A percentile compares a stretch with the other conserved stretches of the same genome.
Conservation (phyloP, 2,888 invertebrate genomes). For the Pristionchus exspectatus region DNA sequence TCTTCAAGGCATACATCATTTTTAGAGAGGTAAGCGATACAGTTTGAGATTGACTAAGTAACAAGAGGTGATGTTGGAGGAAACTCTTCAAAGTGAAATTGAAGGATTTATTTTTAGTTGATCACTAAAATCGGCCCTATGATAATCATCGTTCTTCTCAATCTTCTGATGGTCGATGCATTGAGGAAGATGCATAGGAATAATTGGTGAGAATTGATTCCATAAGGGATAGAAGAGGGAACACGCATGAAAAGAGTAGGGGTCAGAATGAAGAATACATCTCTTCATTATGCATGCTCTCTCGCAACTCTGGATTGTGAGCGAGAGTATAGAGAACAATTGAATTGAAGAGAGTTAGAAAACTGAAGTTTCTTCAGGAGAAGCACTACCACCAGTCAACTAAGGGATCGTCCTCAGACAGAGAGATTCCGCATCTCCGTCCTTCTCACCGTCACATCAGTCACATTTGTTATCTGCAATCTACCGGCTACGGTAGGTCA, state of each 20-base stretch:
- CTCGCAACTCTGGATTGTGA: background rate
- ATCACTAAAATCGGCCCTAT: conserved; percentile 74
- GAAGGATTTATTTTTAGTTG: conserved; percentile 58
- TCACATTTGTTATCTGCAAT: conserved; percentile 81
- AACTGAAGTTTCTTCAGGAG: background rate
- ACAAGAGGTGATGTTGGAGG: background rate
- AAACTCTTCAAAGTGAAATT: background rate
- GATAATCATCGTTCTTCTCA: conserved; percentile 70
- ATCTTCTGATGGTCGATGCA: conserved; percentile 56
- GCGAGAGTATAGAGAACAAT: background rate
- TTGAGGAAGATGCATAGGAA: conserved; percentile 42
- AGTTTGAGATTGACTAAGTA: no score
- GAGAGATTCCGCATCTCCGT: conserved; percentile 79
- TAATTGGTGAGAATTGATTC: conserved; percentile 35
- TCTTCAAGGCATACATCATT: conserved; percentile 80
- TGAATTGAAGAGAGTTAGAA: background rate
- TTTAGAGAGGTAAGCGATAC: conserved; percentile 79
- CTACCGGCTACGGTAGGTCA: conserved; percentile 80
- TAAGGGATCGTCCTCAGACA: conserved; percentile 34
- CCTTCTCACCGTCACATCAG: conserved; percentile 80
- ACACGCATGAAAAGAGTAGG: no score
- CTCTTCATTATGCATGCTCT: no score
- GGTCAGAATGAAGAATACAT: no score
- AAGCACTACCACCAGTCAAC: background rate
- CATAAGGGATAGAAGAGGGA: no score